A percentile compares a stretch with the other conserved stretches of the same genome.
Conservation (phyloP, 2,888 invertebrate genomes). For the Cephalotes varians region DNA sequence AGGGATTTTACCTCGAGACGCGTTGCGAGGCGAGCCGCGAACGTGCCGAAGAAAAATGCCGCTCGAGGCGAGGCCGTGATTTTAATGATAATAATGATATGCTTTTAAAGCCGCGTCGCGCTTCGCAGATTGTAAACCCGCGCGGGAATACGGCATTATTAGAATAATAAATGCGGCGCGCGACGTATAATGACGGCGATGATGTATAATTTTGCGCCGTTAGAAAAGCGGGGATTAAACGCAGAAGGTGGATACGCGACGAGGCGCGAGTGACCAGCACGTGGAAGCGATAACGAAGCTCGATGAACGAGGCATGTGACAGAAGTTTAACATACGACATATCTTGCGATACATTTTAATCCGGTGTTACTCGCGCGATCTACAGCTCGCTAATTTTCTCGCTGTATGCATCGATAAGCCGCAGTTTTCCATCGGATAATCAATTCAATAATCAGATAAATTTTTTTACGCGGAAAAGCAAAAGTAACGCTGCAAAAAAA, state of each 20-base stretch:
- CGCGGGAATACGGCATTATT: not conserved
- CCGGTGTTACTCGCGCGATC: not conserved
- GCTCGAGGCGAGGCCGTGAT: conserved; percentile 27
- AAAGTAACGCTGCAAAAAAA: not conserved
- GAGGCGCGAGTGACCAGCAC: no score
- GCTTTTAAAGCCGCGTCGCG: conserved; percentile 1
- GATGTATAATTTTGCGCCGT: conserved; percentile 22
- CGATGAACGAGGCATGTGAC: not conserved
- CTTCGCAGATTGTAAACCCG: not conserved
- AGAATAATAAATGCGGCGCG: conserved; percentile 5
- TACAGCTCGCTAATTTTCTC: not conserved
- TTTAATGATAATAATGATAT: conserved; percentile 31
- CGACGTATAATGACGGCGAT: not conserved
- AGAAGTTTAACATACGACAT: not conserved
- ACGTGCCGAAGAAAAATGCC: conserved; percentile 33
- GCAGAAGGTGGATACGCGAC: not conserved
- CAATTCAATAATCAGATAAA: not conserved
- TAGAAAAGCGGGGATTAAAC: conserved; percentile 20
- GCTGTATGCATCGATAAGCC: not conserved
- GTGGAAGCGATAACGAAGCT: not conserved
- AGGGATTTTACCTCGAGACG: conserved; percentile 26
- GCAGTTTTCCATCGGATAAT: not conserved
- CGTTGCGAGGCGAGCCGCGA: not conserved
- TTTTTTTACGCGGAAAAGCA: not conserved
- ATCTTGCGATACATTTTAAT: not conserved